Conservation (phyloP, 1,140 invertebrate species). For the Drosophila sp. region DNA sequence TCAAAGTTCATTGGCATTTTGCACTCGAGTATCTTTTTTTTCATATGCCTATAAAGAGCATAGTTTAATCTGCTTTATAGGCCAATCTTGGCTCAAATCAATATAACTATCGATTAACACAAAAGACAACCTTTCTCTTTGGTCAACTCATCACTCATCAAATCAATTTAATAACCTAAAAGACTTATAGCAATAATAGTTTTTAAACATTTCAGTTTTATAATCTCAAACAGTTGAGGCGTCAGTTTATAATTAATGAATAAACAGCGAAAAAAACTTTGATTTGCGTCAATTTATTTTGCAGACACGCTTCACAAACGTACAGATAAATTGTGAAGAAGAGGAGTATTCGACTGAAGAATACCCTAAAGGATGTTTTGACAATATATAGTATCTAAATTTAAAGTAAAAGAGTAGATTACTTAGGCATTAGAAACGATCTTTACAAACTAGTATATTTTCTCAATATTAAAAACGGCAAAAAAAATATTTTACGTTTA, state of each 20-base stretch:
- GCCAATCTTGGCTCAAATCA: no score
- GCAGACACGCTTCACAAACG: slow-evolving; percentile 51
- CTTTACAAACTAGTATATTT: no score
- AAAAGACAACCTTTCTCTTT: background rate
- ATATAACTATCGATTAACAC: background rate
- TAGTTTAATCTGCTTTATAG: no score
- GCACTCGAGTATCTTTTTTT: slow-evolving; percentile 27
- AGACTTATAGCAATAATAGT: slow-evolving; percentile 43
- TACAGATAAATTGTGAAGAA: background rate
- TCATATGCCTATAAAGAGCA: slow-evolving; percentile 1
- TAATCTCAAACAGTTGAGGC: slow-evolving; percentile 7
- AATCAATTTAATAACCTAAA: slow-evolving; percentile 55
- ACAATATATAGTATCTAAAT: no score
- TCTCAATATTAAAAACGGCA: no score
- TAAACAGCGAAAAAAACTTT: slow-evolving; percentile 32
- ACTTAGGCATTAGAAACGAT: no score
- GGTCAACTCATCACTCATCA: slow-evolving; percentile 55
- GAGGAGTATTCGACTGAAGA: background rate
- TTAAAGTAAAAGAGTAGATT: no score
- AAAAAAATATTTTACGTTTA: no score
- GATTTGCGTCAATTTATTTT: slow-evolving; percentile 67
- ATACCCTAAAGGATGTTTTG: background rate
- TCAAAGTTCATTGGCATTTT: slow-evolving; percentile 47
- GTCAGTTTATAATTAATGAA: slow-evolving; percentile 68
- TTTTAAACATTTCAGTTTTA: slow-evolving; percentile 9